These are phyloP conservation scores for Callipepla squamata DNA, from an alignment of 2,113 vertebrate species.

Conservation along the genomic window DNA sequence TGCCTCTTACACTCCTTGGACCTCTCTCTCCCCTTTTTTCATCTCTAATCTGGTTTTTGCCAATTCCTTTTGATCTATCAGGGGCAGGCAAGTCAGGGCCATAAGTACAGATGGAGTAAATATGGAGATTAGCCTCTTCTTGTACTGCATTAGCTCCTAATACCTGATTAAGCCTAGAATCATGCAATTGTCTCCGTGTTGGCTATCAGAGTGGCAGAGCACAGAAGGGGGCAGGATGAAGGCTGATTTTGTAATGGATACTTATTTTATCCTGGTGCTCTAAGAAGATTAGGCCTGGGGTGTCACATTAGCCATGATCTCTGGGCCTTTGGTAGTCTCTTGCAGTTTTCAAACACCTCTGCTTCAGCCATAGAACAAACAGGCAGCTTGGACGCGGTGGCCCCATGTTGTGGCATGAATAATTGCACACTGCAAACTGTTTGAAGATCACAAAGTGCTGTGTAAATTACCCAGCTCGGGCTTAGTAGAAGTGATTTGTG, in stretches of 20 bases:
- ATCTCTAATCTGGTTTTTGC: constrained; percentile 93
- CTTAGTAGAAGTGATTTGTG: constrained; percentile 79
- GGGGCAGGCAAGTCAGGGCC: constrained; percentile 86
- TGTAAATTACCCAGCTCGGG: constrained; percentile 83
- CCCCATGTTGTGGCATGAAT: constrained; percentile 87
- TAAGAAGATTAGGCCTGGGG: constrained; percentile 99
- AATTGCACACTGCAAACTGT: constrained; percentile 82
- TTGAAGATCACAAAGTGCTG: constrained; percentile 84
- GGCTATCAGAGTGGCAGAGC: constrained; percentile 89
- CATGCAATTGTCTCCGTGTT: constrained; percentile 91
- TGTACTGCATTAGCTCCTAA: constrained; percentile 92
- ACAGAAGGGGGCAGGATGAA: constrained; percentile 89
- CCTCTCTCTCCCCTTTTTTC: constrained; percentile 75
- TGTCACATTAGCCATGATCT: constrained; percentile 98
- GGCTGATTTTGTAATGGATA: constrained; percentile 98
- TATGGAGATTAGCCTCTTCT: constrained; percentile 95
- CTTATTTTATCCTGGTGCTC: constrained; percentile 95
- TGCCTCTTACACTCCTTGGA: constrained; percentile 78
- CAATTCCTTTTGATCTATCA: constrained; percentile 92
- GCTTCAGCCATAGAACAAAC: constrained; percentile 85
- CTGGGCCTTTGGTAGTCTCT: constrained; percentile 88
- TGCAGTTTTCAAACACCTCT: constrained; percentile 87
- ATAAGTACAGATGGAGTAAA: constrained; percentile 94
- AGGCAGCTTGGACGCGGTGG: constrained; percentile 78
- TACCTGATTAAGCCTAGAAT: constrained; percentile 96